Conservation (phyloP, 2,888 invertebrate species). For the Cancer borealis region DNA sequence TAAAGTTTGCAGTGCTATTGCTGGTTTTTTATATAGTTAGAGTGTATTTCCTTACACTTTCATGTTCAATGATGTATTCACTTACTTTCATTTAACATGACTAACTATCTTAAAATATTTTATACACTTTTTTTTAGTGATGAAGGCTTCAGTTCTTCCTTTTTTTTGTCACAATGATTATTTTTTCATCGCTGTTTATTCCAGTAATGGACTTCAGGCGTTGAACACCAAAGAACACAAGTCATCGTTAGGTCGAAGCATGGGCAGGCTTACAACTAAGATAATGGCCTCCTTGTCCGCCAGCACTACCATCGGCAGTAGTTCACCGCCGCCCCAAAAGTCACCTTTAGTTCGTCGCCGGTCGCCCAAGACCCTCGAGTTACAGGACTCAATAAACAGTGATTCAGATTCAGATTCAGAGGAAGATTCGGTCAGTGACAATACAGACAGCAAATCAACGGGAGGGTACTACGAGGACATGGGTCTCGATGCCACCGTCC, state of each 20-base stretch:
- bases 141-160: background rate
- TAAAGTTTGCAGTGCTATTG: background rate
- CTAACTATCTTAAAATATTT: background rate
- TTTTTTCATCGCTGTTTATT: background rate
- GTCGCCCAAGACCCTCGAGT: background rate
- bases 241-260: constrained; percentile 58
- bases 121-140: background rate
- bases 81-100: background rate
- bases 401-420: constrained; percentile 59
- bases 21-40: background rate
- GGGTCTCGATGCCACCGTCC: constrained; percentile 66
- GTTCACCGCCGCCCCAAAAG: background rate
- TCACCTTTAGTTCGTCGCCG: background rate
- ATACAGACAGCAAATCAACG: constrained; percentile 60
- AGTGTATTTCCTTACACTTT: background rate
- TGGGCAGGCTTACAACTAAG: constrained; percentile 55
- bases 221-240: constrained; percentile 44
- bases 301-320: background rate
- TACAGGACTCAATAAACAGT: background rate
- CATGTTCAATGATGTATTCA: background rate
- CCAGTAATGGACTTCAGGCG: constrained; percentile 39
- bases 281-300: constrained; percentile 55
- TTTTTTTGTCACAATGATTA: background rate
- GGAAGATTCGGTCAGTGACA: constrained; percentile 32
- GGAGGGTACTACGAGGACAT: constrained; percentile 62